Evolutionary conservation across 2,113 vertebrate species (phyloP).

Genomic region (Greenwoodochromis staneri): DNA sequence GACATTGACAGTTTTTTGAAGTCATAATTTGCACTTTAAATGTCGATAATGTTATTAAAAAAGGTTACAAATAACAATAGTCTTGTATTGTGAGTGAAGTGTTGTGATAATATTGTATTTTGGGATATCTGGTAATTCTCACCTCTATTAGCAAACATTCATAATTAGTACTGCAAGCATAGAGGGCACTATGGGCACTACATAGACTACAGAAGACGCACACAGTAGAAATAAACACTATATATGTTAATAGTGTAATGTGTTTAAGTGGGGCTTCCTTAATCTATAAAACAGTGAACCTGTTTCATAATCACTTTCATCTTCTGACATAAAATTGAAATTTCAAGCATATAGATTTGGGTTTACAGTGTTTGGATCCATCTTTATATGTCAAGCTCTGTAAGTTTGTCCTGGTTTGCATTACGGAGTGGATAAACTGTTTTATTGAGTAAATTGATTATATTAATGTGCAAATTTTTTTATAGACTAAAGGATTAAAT

Average conservation of each 20-base stretch:
- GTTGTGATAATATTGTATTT: not conserved
- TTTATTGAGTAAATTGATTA: not conserved
- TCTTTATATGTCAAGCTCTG: not conserved
- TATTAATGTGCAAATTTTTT: not conserved
- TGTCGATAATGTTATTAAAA: not conserved
- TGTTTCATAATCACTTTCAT: not conserved
- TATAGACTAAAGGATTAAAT: not conserved
- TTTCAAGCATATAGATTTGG: not conserved
- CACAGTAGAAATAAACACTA: not conserved
- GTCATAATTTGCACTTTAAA: not conserved
- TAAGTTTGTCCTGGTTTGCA: not conserved
- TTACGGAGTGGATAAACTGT: not conserved
- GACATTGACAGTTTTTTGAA: not conserved
- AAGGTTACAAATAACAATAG: not conserved
- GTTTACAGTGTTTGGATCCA: not conserved
- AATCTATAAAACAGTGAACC: not conserved
- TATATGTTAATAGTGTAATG: not conserved
- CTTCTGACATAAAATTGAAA: not conserved
- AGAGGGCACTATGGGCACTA: not conserved
- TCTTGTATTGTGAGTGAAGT: not conserved
- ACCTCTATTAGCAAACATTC: not conserved
- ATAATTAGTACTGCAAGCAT: not conserved
- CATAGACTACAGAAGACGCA: not conserved
- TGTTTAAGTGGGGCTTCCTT: not conserved
- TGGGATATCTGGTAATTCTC: not conserved